Conservation (phyloP, 2,888 invertebrate genomes). For the Chaitophorus viminalis region DNA sequence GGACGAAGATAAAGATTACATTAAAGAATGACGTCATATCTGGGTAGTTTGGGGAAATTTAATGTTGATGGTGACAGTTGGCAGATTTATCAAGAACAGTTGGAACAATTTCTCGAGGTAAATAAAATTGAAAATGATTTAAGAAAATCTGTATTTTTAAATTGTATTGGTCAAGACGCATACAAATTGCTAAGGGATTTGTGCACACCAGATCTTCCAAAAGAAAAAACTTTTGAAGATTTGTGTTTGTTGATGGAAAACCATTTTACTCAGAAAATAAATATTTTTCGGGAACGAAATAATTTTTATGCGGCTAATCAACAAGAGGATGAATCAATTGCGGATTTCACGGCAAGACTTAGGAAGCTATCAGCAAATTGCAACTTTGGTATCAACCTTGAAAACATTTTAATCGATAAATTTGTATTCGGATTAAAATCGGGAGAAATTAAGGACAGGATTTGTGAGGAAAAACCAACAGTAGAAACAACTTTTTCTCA, state of each 20-base stretch:
- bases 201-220: not conserved
- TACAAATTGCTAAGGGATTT: slow-evolving; percentile 17
- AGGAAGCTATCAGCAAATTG: not conserved
- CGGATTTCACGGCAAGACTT: not conserved
- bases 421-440: slow-evolving; percentile 35
- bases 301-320: slow-evolving; percentile 24
- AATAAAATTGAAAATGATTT: slow-evolving; percentile 15
- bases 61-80: not conserved
- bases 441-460: not conserved
- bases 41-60: slow-evolving; percentile 1
- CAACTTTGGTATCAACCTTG: not conserved
- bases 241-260: slow-evolving; percentile 6
- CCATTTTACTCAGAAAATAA: slow-evolving; percentile 33
- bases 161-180: not conserved
- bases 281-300: slow-evolving; percentile 14
- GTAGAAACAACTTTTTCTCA: not conserved
- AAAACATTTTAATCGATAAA: slow-evolving; percentile 31
- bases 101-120: not conserved
- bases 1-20: not conserved
- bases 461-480: slow-evolving; percentile 2
- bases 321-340: not conserved
- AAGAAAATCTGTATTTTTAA: not conserved
- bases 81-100: not conserved
- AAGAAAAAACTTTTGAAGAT: slow-evolving; percentile 1
- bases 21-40: not conserved